These are phyloP conservation scores for Symphodus melops DNA, from an alignment of 2,113 vertebrate species.

Conservation along the genomic window DNA sequence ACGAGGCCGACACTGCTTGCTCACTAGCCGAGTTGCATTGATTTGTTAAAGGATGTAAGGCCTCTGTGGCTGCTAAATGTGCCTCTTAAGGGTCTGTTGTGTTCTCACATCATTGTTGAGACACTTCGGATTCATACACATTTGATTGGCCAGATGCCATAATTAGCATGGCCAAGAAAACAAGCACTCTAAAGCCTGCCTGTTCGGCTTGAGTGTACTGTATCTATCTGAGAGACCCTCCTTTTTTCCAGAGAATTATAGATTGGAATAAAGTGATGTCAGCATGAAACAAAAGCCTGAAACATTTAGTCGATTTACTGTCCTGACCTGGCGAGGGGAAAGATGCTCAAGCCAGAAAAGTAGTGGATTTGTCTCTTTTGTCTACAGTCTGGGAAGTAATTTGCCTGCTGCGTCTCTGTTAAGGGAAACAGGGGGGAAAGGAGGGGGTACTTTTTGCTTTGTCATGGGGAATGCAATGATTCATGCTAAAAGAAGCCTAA, in stretches of 20 bases:
- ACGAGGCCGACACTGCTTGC: constrained; percentile 18
- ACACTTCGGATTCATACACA: constrained; percentile 39
- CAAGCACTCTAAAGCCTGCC: constrained; percentile 27
- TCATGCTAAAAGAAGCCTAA: constrained; percentile 69
- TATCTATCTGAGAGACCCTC: constrained; percentile 37
- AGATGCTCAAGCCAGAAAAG: constrained; percentile 43
- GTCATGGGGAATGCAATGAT: constrained; percentile 68
- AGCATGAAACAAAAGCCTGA: constrained; percentile 36
- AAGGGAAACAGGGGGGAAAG: constrained; percentile 36
- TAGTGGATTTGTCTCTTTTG: constrained; percentile 45
- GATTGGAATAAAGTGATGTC: constrained; percentile 55
- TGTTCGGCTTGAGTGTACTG: constrained; percentile 30
- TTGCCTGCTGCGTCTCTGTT: constrained; percentile 46
- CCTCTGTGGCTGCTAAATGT: constrained; percentile 35
- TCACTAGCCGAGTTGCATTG: constrained; percentile 35
- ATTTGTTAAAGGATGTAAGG: constrained; percentile 45
- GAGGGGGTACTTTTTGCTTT: constrained; percentile 57
- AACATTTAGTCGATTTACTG: constrained; percentile 56
- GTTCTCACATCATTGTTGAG: constrained; percentile 27
- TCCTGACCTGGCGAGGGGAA: constrained; percentile 28
- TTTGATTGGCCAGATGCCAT: constrained; percentile 58
- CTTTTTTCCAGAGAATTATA: constrained; percentile 20
- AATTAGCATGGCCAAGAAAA: constrained; percentile 57
- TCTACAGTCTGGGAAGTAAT: constrained; percentile 46
- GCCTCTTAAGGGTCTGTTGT: constrained; percentile 40